Evolutionary conservation across 2,888 invertebrate species (phyloP).

Genomic region (Aproaerema taeniolella): DNA sequence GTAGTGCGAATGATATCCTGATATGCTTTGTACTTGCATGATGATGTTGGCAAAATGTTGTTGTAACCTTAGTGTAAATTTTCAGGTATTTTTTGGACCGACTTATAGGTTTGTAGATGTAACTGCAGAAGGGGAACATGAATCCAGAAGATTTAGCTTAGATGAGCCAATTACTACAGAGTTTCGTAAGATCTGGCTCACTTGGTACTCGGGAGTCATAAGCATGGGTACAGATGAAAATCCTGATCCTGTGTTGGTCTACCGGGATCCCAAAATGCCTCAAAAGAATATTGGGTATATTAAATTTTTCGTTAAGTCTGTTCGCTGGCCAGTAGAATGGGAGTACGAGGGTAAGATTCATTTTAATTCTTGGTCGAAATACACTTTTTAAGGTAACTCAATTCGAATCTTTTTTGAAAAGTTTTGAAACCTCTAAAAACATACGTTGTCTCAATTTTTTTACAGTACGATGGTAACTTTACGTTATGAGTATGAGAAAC

Average conservation of each 20-base stretch:
- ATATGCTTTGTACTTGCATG: too few relatives aligned
- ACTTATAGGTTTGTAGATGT: conserved; percentile 6
- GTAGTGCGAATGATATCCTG: too few relatives aligned
- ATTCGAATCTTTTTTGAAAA: too few relatives aligned
- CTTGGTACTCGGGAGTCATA: conserved; percentile 13
- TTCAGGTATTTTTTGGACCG: conserved; percentile 4
- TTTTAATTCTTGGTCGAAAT: too few relatives aligned
- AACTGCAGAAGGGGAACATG: neutral
- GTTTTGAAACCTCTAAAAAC: too few relatives aligned
- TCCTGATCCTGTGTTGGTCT: conserved; percentile 2
- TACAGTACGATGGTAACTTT: too few relatives aligned
- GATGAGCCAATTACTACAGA: neutral
- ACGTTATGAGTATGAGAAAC: too few relatives aligned
- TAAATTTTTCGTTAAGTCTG: conserved; percentile 28
- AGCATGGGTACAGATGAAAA: neutral
- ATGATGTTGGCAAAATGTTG: too few relatives aligned
- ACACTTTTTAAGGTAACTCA: too few relatives aligned
- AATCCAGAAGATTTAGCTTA: neutral
- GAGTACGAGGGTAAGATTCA: conserved; percentile 47
- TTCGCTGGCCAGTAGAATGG: conserved; percentile 29
- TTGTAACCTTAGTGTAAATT: too few relatives aligned
- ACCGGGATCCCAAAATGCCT: neutral
- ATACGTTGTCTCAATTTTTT: too few relatives aligned
- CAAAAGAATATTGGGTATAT: conserved; percentile 26
- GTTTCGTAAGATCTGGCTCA: conserved; percentile 16